Conservation (phyloP, 2,797 vertebrate species). For the Anguilla obscura region DNA sequence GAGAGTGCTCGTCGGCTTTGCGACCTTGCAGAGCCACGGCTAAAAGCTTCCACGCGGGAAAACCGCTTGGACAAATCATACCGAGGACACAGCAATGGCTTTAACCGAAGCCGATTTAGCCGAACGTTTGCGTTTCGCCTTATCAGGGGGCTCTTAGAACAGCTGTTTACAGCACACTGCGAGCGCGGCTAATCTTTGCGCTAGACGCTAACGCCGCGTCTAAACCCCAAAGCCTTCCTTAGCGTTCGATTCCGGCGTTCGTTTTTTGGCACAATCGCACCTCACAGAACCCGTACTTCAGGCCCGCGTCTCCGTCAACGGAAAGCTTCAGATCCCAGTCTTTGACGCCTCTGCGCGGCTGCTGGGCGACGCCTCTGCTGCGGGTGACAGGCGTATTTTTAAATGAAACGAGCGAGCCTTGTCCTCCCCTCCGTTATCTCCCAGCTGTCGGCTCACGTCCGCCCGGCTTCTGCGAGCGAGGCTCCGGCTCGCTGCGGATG, state of each 20-base stretch:
- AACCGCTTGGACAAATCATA: not conserved
- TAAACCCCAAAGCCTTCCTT: not conserved
- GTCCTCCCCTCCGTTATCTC: not conserved
- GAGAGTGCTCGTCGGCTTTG: not conserved
- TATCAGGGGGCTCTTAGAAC: not conserved
- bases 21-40: not conserved
- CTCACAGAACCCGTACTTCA: not conserved
- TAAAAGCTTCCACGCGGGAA: not conserved
- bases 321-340: not conserved
- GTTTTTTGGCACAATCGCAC: not conserved
- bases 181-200: not conserved
- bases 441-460: not conserved
- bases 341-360: not conserved
- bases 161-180: not conserved
- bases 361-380: not conserved
- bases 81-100: not conserved
- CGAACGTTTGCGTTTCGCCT: not conserved
- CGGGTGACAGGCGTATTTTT: constrained; percentile 5
- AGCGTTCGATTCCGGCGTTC: not conserved
- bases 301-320: not conserved
- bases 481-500: not conserved
- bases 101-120: not conserved
- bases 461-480: not conserved
- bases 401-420: constrained; percentile 8
- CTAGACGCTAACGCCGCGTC: not conserved